Conservation (phyloP, 2,888 invertebrate species). For the Cosmia trapezina region DNA sequence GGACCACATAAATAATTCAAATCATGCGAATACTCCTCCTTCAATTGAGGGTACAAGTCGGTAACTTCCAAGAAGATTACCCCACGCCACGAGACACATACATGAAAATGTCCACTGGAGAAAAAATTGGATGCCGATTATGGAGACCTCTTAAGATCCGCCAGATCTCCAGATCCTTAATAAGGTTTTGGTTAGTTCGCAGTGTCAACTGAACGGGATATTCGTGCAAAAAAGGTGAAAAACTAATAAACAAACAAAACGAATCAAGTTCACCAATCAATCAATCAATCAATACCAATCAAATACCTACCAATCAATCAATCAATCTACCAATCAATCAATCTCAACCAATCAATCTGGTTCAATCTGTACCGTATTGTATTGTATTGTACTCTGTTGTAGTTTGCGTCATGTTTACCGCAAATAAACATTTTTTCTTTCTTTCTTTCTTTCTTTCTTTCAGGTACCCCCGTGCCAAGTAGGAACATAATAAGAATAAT, state of each 20-base stretch:
- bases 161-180: background rate
- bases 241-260: slow-evolving; percentile 9
- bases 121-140: slow-evolving; percentile 13
- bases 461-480: background rate
- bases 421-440: no score
- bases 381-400: no score
- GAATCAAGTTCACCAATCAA: no score
- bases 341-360: no score
- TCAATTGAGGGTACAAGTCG: background rate
- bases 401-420: no score
- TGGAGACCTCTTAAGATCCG: background rate
- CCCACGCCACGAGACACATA: background rate
- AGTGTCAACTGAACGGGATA: background rate
- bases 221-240: background rate
- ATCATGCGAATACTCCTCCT: background rate
- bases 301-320: no score
- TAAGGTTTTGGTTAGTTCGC: background rate
- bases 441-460: no score
- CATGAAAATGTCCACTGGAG: background rate
- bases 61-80: background rate
- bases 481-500: background rate
- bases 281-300: no score
- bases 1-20: background rate
- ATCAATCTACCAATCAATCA: no score
- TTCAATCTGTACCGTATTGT: no score